Base-by-base conservation (phyloP, 2,888 invertebrate genomes). In the Hemithea aestivaria region DNA sequence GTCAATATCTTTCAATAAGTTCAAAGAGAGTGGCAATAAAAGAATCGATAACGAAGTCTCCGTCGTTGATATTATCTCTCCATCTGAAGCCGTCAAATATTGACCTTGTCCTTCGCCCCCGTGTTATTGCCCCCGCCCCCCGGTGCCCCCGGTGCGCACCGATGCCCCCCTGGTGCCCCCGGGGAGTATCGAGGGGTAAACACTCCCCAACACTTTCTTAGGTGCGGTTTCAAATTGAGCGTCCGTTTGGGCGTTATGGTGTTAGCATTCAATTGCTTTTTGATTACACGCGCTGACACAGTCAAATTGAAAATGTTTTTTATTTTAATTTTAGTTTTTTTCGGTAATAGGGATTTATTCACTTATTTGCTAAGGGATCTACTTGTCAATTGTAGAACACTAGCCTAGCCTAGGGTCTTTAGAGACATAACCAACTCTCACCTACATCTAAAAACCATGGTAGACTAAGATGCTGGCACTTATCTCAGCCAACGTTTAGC, bases 11-110 rank as follows among this genome's bases (percentile, higher is more conserved):
- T 2, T 16, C 16, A 16, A 16, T 16, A 16, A 2, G 16, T 16
- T 16, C 3, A 16, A 16, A 16, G 16, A 4, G 5, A 16, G 3
- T 29, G 8, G 27, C 34, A 34, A 40, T 40, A 24, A 31, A 27
- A 32, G 22, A 10, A 36, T 41, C 36, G 41, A 35, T 35, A 7
- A 21, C 30, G 11, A 4, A 20, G 23, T 37, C 27, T 16, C 2
- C 16, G 7, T 24, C 1, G 27, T 10, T 28, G 36, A 42, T 40
- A 37, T 37, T 23, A 34, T 42, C 40, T 27, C 32, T 37, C 32
- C 34, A 35, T 40, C 41, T 36, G 25, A 27, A 36, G 40, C 26
- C 31, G 29, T 40, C 42, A 42, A 50, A 51, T 51, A 47, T 51
- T 51, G 48, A 48, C 48, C 42, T 32, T 36, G 31, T 28, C 45